A percentile compares a stretch with the other conserved stretches of the same genome.
phyloP scores from a whole-genome alignment of 2,113 vertebrate genomes.

The Mirza zaza region DNA sequence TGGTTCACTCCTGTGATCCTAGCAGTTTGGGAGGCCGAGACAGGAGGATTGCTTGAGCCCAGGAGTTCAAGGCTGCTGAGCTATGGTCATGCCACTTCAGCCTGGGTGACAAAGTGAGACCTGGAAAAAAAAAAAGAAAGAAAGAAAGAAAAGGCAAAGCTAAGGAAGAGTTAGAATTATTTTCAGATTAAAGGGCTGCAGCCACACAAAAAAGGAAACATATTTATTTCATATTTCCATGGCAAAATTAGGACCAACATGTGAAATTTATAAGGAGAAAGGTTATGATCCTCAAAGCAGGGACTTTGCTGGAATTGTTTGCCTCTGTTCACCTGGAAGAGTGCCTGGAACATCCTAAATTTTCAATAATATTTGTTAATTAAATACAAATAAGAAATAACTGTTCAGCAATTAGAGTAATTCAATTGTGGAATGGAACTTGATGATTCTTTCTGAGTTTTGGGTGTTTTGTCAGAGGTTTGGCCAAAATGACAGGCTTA shows the following conservation, averaged over 20 bases:
- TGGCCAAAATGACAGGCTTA: neutral
- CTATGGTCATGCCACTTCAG: too few relatives aligned
- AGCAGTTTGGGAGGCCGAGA: too few relatives aligned
- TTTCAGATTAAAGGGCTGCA: neutral
- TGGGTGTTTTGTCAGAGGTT: neutral
- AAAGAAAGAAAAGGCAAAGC: neutral
- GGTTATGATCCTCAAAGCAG: neutral
- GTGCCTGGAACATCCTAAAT: neutral
- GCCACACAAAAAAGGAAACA: neutral
- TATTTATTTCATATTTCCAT: neutral
- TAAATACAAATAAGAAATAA: neutral
- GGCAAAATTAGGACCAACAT: neutral
- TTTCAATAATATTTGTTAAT: neutral
- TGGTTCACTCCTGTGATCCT: too few relatives aligned
- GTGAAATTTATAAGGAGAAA: neutral
- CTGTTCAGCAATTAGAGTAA: neutral
- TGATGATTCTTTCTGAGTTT: neutral
- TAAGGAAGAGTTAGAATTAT: neutral
- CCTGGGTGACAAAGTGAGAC: too few relatives aligned
- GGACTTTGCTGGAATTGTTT: neutral
- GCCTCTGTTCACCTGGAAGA: neutral
- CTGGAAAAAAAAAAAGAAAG: too few relatives aligned
- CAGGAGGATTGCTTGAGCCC: too few relatives aligned
- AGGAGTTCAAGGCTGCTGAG: too few relatives aligned
- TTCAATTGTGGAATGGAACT: neutral